phyloP scores from a whole-genome alignment of 2,888 invertebrate species.

The Priocnemis perturbator region DNA sequence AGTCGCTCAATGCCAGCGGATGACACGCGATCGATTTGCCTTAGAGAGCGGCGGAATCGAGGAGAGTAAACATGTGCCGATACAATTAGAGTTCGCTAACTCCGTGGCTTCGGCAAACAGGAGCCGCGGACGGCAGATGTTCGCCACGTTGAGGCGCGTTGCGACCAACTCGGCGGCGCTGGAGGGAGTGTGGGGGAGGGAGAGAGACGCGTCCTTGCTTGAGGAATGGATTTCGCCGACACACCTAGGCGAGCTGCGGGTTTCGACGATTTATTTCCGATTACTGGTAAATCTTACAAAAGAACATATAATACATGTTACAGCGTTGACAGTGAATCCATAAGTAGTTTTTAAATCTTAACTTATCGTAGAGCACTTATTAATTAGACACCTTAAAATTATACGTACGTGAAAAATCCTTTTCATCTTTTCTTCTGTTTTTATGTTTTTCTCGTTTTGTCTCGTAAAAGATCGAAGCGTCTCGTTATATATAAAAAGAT shows the following conservation, averaged over 20 bases:
- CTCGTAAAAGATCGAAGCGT: no score
- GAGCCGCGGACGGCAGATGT: neutral
- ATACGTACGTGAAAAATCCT: slow-evolving; percentile 4
- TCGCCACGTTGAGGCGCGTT: neutral
- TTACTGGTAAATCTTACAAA: slow-evolving; percentile 71
- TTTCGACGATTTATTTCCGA: slow-evolving; percentile 65
- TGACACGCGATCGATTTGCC: slow-evolving; percentile 52
- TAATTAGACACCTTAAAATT: slow-evolving; percentile 39
- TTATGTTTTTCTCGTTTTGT: neutral
- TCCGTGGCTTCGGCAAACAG: neutral
- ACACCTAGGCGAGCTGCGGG: neutral
- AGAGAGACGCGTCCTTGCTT: no score
- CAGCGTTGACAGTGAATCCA: slow-evolving; percentile 62
- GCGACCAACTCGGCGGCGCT: no score
- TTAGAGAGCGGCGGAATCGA: slow-evolving; percentile 23
- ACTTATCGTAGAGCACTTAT: slow-evolving; percentile 49
- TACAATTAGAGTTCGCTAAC: slow-evolving; percentile 43
- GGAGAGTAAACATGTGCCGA: slow-evolving; percentile 26
- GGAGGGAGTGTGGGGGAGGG: no score
- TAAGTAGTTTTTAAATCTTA: slow-evolving; percentile 57
- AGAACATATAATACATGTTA: slow-evolving; percentile 73
- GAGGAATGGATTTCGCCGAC: neutral
- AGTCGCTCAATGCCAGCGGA: slow-evolving; percentile 26
- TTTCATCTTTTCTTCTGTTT: neutral
- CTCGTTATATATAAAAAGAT: no score